Conservation (phyloP, 2,797 vertebrate species). For the Myiotriccus ornatus region DNA sequence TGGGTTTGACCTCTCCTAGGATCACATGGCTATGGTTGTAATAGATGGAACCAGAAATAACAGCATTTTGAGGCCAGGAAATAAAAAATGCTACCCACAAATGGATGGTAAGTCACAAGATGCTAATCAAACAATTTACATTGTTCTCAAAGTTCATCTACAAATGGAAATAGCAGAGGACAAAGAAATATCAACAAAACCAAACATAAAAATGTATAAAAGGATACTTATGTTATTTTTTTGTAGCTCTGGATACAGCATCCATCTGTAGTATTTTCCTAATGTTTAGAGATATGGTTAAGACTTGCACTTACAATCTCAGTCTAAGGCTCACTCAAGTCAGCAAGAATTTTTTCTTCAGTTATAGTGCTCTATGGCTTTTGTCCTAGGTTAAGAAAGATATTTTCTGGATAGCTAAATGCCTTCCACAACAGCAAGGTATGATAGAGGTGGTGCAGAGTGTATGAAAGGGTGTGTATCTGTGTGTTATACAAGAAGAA, state of each 20-base stretch:
- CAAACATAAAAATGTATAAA: neutral
- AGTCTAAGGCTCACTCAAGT: neutral
- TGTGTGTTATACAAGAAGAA: neutral
- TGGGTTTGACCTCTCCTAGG: conserved; percentile 50
- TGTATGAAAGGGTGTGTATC: neutral
- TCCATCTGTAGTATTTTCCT: neutral
- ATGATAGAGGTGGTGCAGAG: neutral
- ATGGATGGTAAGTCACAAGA: conserved; percentile 41
- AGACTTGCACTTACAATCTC: neutral
- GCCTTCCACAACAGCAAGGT: neutral
- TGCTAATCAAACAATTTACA: neutral
- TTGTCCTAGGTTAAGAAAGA: neutral
- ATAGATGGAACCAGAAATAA: conserved; percentile 22
- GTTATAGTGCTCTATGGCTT: neutral
- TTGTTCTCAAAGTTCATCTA: conserved; percentile 43
- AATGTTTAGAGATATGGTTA: neutral
- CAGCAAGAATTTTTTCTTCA: neutral
- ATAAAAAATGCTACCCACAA: conserved; percentile 33
- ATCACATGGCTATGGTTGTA: conserved; percentile 20
- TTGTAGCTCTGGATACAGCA: neutral
- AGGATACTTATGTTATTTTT: neutral
- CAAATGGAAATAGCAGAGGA: neutral
- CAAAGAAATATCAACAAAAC: neutral
- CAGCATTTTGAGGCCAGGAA: conserved; percentile 17
- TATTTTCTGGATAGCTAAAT: neutral